Evolutionary conservation across 2,888 invertebrate species (phyloP).

Genomic region (Ophioninae sp.): DNA sequence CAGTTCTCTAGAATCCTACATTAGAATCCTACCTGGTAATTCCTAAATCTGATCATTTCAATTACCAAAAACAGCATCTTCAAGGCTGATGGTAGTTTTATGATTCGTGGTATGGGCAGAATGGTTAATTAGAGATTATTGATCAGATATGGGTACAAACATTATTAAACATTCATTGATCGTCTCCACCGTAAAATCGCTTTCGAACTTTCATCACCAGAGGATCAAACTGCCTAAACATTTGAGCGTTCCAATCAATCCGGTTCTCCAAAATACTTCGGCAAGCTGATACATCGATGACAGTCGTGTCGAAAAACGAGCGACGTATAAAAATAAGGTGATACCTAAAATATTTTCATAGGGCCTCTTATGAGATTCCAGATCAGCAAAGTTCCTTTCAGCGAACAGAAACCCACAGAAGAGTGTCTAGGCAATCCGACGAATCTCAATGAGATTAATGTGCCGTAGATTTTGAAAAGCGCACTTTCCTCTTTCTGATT

Average conservation of each 20-base stretch:
- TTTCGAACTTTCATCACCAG: too few species aligned
- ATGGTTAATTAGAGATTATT: too few species aligned
- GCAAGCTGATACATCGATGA: background rate
- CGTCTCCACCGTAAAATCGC: too few species aligned
- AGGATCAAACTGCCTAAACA: too few species aligned
- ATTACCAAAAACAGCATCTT: too few species aligned
- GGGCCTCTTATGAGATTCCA: background rate
- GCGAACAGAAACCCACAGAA: background rate
- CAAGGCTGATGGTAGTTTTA: too few species aligned
- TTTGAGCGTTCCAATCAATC: too few species aligned
- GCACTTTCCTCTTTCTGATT: constrained; percentile 39
- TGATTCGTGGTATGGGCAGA: too few species aligned
- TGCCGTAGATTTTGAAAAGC: constrained; percentile 8
- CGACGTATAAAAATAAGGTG: background rate
- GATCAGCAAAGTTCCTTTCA: background rate
- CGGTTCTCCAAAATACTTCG: too few species aligned
- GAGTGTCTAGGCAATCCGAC: constrained; percentile 23
- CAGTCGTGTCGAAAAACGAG: background rate
- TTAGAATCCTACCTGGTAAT: background rate
- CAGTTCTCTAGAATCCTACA: background rate
- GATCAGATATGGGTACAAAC: too few species aligned
- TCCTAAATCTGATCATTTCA: too few species aligned
- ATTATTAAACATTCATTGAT: too few species aligned
- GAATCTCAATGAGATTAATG: constrained; percentile 15
- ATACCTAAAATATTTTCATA: constrained; percentile 13